Evolutionary conservation across 2,797 vertebrate species (phyloP).

Genomic region (Oophaga sylvatica): DNA sequence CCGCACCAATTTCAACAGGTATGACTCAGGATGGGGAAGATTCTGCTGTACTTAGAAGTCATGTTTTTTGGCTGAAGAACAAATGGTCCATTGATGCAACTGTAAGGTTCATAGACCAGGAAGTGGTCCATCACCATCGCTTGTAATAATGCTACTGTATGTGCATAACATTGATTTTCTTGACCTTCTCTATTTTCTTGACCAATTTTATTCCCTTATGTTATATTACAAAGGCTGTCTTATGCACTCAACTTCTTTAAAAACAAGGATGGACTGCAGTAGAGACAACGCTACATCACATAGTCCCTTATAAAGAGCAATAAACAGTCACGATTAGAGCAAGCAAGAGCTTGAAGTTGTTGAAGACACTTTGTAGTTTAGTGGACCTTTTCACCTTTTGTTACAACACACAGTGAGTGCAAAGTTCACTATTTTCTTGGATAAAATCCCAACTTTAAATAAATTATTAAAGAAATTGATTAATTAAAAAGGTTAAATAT

Average conservation of each 20-base stretch:
- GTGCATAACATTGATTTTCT: neutral
- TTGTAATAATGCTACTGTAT: neutral
- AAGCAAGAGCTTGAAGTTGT: neutral
- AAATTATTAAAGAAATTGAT: slow-evolving; percentile 21
- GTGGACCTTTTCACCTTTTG: neutral
- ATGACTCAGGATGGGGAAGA: neutral
- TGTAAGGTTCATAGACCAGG: neutral
- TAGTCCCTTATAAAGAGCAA: neutral
- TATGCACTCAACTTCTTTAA: neutral
- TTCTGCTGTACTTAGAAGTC: neutral
- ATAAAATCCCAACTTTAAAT: neutral
- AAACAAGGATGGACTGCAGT: neutral
- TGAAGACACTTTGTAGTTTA: neutral
- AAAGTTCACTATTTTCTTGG: neutral
- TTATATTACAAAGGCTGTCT: neutral
- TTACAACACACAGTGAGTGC: neutral
- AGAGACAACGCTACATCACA: neutral
- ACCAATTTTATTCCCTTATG: neutral
- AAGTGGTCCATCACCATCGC: neutral
- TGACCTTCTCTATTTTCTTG: neutral
- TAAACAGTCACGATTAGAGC: neutral
- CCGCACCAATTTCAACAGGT: neutral
- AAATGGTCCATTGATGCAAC: neutral
- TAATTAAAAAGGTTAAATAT: slow-evolving; percentile 12
- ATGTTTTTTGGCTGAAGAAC: neutral